A percentile compares a stretch with the other conserved stretches of the same genome.
These are phyloP conservation scores for Morpho achilles DNA, from an alignment of 2,888 invertebrate species.

Conservation along the genomic window DNA sequence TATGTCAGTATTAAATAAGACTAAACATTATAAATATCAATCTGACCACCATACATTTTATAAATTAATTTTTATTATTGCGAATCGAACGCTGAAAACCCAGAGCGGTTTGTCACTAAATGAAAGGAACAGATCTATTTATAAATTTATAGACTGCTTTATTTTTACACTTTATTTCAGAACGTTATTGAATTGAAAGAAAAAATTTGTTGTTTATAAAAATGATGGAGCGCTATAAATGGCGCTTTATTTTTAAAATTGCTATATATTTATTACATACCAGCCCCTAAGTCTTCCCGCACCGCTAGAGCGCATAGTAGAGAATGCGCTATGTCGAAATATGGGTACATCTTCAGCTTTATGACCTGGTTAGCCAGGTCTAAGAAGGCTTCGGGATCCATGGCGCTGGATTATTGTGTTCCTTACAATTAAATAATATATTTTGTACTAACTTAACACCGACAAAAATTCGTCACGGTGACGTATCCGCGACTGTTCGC, in stretches of 20 bases:
- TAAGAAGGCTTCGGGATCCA: conserved; percentile 98
- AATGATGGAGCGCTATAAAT: conserved; percentile 25
- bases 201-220: neutral
- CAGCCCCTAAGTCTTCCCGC: conserved; percentile 95
- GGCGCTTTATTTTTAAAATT: conserved; percentile 48
- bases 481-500: conserved; percentile 68
- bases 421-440: conserved; percentile 39
- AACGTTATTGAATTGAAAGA: conserved; percentile 12
- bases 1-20: neutral
- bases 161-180: conserved; percentile 54
- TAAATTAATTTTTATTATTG: neutral
- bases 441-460: conserved; percentile 69
- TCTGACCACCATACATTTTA: too few species aligned
- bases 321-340: conserved; percentile 99
- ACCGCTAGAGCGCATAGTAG: conserved; percentile 96
- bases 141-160: conserved; percentile 62
- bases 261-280: conserved; percentile 75
- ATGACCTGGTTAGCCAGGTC: conserved; percentile 99
- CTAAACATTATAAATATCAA: neutral
- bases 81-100: neutral
- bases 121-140: conserved; percentile 58
- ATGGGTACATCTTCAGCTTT: conserved; percentile 99
- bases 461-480: conserved; percentile 60
- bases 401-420: conserved; percentile 60
- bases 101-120: conserved; percentile 17